Conservation (phyloP, 2,113 vertebrate species). For the Calidris pygmaea region DNA sequence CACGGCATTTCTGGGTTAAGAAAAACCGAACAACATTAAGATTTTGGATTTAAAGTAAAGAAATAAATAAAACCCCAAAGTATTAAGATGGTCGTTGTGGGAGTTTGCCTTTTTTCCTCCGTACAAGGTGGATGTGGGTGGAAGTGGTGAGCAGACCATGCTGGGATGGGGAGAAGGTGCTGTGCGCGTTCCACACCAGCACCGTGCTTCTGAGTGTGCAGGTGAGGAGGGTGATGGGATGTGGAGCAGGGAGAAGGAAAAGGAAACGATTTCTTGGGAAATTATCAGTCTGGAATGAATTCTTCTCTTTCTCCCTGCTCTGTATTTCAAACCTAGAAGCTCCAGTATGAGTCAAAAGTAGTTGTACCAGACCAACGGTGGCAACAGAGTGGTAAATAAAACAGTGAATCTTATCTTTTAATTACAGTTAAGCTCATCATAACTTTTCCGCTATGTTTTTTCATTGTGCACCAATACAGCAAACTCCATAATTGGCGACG, state of each 20-base stretch:
- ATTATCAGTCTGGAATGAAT: fast-evolving
- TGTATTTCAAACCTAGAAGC: neutral
- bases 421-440: neutral
- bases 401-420: neutral
- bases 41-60: neutral
- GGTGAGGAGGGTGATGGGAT: neutral
- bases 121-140: neutral
- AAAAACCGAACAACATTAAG: neutral
- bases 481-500: neutral
- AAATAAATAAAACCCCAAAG: neutral
- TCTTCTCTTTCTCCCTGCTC: neutral
- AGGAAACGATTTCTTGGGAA: neutral
- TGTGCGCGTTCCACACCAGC: neutral
- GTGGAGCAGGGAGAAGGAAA: neutral
- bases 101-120: neutral
- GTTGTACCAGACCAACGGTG: fast-evolving
- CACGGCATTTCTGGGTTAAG: neutral
- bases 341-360: neutral
- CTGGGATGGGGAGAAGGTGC: neutral
- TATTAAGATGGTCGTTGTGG: neutral
- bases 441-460: neutral
- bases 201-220: neutral
- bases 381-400: neutral
- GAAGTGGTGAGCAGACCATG: neutral
- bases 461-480: neutral